A percentile compares a stretch with the other conserved stretches of the same genome.
Evolutionary conservation across 2,113 vertebrate genomes (phyloP).

Genomic region (Spermophilus dauricus): DNA sequence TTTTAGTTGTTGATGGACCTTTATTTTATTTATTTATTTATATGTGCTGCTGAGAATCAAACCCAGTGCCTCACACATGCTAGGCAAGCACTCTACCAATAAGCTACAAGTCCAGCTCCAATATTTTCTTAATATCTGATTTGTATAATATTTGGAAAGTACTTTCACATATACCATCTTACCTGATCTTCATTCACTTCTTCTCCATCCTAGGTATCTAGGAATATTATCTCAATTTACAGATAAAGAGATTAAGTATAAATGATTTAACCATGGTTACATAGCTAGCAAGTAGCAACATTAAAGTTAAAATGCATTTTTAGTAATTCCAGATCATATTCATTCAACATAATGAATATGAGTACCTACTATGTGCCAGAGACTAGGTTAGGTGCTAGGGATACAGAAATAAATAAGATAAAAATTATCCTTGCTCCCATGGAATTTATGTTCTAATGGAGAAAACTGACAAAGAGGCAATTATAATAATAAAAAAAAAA

Average conservation of each 20-base stretch:
- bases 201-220: not conserved
- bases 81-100: too few relatives aligned
- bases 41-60: too few relatives aligned
- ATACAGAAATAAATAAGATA: not conserved
- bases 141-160: not conserved
- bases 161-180: not conserved
- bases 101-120: too few relatives aligned
- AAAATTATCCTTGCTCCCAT: not conserved
- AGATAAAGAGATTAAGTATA: not conserved
- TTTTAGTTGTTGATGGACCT: too few relatives aligned
- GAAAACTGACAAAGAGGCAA: not conserved
- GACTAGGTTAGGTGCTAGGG: not conserved
- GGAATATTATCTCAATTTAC: not conserved
- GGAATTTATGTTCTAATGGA: not conserved
- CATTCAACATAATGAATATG: not conserved
- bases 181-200: not conserved
- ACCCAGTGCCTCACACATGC: too few relatives aligned
- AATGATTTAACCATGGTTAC: not conserved
- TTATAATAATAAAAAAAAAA: not conserved
- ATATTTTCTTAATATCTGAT: not conserved
- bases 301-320: not conserved
- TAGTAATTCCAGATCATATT: not conserved
- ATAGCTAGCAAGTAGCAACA: not conserved
- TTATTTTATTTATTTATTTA: too few relatives aligned
- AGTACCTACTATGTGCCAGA: not conserved